Percentiles rank a stretch among this genome's conserved stretches.
Conservation (phyloP, 1,140 invertebrate genomes). For the Platorchestia sp. region DNA sequence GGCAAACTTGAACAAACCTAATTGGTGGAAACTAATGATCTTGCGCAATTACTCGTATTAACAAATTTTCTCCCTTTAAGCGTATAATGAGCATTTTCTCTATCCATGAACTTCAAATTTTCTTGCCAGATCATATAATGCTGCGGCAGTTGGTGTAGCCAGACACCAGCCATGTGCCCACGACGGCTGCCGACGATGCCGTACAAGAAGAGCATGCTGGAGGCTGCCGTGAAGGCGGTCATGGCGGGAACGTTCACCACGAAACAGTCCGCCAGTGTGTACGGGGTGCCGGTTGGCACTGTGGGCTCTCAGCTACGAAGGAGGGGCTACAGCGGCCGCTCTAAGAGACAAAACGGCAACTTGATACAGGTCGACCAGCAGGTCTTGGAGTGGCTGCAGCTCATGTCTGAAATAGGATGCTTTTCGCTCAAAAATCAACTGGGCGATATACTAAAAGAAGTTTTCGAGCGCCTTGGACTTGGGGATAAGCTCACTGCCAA, state of each 20-base stretch:
- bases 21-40: too few relatives aligned
- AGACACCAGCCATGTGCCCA: not conserved
- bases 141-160: not conserved
- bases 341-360: not conserved
- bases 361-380: slow-evolving; percentile 11
- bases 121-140: not conserved
- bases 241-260: slow-evolving; percentile 3
- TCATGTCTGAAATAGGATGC: slow-evolving; percentile 43
- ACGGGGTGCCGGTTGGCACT: not conserved
- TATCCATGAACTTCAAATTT: too few relatives aligned
- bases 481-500: not conserved
- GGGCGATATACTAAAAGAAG: not conserved
- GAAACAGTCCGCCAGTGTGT: slow-evolving; percentile 23
- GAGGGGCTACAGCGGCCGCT: not conserved
- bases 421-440: slow-evolving; percentile 9
- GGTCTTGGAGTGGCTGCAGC: slow-evolving; percentile 40
- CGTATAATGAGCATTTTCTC: too few relatives aligned
- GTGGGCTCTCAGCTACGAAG: not conserved
- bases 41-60: too few relatives aligned
- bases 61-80: too few relatives aligned
- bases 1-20: too few relatives aligned
- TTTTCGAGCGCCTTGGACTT: not conserved
- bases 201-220: slow-evolving; percentile 36
- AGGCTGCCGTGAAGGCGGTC: slow-evolving; percentile 16
- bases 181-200: not conserved